Conservation (phyloP, 1,140 invertebrate genomes). For the Neotoxoptera formosana region DNA sequence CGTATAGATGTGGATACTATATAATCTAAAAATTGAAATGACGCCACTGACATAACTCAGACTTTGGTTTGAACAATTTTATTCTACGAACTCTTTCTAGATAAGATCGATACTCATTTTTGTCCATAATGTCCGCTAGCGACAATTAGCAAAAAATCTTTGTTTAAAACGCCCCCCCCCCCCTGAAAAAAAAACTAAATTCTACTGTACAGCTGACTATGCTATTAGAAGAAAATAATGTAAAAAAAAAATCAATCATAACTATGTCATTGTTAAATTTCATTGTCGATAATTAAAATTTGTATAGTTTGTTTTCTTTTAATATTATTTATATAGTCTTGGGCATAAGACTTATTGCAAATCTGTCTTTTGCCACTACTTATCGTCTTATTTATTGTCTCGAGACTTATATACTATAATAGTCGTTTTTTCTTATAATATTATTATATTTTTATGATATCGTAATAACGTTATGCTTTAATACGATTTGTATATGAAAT, state of each 20-base stretch:
- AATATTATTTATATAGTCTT: not conserved
- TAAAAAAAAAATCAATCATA: not conserved
- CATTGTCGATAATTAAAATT: not conserved
- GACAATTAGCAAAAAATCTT: not conserved
- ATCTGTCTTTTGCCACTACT: not conserved
- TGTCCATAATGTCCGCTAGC: no score
- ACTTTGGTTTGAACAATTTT: not conserved
- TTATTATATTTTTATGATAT: constrained; percentile 11
- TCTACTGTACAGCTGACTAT: not conserved
- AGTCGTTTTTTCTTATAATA: not conserved
- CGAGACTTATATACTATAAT: not conserved
- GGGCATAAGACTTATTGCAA: not conserved
- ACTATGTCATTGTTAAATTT: not conserved
- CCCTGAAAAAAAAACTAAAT: not conserved
- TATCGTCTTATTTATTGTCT: not conserved
- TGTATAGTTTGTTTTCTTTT: not conserved
- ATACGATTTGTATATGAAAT: not conserved
- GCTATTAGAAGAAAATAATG: not conserved
- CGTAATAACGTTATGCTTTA: not conserved
- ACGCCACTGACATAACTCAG: no score
- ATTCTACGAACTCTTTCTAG: not conserved
- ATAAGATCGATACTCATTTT: no score
- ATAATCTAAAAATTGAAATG: no score
- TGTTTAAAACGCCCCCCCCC: not conserved
- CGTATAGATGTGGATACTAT: no score